phyloP scores from a whole-genome alignment of 2,888 invertebrate genomes.

The Smittia aterrima region DNA sequence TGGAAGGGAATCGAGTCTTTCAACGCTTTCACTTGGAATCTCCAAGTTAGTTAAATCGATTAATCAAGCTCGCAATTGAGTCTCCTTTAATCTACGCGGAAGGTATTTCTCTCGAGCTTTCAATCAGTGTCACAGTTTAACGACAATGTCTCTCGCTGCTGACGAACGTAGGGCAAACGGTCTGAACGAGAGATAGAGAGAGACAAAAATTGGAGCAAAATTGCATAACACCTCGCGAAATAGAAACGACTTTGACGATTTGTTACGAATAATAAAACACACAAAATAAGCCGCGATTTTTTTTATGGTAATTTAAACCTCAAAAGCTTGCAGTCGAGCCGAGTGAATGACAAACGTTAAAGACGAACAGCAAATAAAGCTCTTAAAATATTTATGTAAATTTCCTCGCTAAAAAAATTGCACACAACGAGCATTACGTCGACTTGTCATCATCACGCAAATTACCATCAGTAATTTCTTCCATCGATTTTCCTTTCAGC shows the following conservation, averaged over 20 bases:
- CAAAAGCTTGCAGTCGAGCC: not conserved
- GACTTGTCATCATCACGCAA: conserved; percentile 3
- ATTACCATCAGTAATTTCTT: not conserved
- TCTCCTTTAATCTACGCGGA: not conserved
- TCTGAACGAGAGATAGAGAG: too few relatives aligned
- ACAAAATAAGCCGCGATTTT: not conserved
- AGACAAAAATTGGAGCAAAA: too few relatives aligned
- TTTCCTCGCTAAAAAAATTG: not conserved
- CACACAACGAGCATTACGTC: not conserved
- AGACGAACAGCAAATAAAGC: conserved; percentile 10
- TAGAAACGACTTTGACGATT: not conserved
- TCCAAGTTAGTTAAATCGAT: not conserved
- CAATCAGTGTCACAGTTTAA: too few relatives aligned
- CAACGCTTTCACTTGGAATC: conserved; percentile 3
- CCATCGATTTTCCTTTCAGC: not conserved
- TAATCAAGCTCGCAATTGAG: not conserved
- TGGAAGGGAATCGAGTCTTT: not conserved
- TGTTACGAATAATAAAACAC: conserved; percentile 3
- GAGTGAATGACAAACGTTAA: not conserved
- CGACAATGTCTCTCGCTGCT: too few relatives aligned
- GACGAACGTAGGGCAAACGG: too few relatives aligned
- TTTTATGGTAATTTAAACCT: not conserved
- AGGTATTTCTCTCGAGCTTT: too few relatives aligned
- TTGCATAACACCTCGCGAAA: too few relatives aligned
- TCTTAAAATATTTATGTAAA: conserved; percentile 10